Percentiles rank a stretch among this genome's conserved stretches.
Evolutionary conservation across 92 coral and sea anemone genomes (phyloP).

Genomic region (Diadumene lineata): DNA sequence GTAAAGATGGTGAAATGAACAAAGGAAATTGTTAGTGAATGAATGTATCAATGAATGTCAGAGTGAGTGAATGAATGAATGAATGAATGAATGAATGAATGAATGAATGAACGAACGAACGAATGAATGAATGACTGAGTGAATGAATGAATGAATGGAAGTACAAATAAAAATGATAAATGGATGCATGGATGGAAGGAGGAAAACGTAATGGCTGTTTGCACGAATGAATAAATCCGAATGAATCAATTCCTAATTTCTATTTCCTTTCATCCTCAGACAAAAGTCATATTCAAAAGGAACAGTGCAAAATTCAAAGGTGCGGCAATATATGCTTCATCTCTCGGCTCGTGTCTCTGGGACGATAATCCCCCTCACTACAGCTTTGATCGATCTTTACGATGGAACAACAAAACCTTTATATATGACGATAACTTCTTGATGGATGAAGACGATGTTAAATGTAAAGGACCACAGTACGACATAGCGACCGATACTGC

Average conservation of each 20-base stretch:
- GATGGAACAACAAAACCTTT: constrained; percentile 71
- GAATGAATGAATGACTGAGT: no score
- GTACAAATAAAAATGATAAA: no score
- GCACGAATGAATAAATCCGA: neutral
- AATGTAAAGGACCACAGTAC: constrained; percentile 54
- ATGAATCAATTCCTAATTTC: neutral
- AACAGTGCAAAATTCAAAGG: constrained; percentile 88
- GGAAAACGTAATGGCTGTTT: neutral
- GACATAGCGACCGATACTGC: constrained; percentile 87
- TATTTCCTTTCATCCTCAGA: constrained; percentile 49
- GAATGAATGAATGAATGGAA: no score
- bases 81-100: no score
- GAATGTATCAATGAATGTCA: no score
- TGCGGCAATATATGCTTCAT: constrained; percentile 78
- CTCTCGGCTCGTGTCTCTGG: constrained; percentile 84
- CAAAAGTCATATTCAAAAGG: constrained; percentile 66
- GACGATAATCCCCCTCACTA: constrained; percentile 60
- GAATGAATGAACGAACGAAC: no score
- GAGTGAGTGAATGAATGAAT: no score
- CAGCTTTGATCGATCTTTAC: constrained; percentile 63
- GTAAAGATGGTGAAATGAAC: no score
- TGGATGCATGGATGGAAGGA: neutral
- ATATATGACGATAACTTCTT: constrained; percentile 67
- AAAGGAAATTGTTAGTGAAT: no score
- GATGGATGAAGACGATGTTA: constrained; percentile 16